A percentile compares a stretch with the other conserved stretches of the same genome.
phyloP scores from a whole-genome alignment of 1,140 invertebrate species.

The Pogonomyrmex barbatus region DNA sequence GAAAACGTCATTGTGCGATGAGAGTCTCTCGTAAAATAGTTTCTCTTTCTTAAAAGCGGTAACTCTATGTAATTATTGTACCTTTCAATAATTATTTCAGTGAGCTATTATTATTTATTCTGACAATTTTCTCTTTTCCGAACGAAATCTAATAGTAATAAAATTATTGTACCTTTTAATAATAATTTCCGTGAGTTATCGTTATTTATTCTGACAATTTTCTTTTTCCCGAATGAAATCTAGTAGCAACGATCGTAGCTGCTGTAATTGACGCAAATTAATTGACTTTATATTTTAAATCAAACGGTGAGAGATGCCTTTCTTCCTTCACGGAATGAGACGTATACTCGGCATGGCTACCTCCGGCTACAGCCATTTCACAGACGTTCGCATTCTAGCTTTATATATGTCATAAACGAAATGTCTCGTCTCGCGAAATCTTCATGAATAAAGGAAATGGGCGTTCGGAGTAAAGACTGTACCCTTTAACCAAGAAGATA shows the following conservation, averaged over 20 bases:
- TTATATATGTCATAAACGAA: slow-evolving; percentile 55
- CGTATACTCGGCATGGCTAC: slow-evolving; percentile 11
- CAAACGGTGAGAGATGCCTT: slow-evolving; percentile 5
- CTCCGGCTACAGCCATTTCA: slow-evolving; percentile 21
- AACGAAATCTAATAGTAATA: neutral
- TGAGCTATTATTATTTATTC: neutral
- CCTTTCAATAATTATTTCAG: neutral
- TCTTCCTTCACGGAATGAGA: slow-evolving; percentile 37
- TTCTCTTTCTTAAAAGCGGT: neutral
- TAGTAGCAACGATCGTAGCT: neutral
- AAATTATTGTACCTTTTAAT: neutral
- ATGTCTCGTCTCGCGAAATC: slow-evolving; percentile 43
- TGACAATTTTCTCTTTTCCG: neutral
- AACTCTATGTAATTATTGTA: neutral
- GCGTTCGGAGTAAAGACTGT: neutral
- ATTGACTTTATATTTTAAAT: slow-evolving; percentile 9
- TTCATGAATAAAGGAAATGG: slow-evolving; percentile 49
- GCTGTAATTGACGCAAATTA: slow-evolving; percentile 6
- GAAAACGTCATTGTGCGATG: neutral
- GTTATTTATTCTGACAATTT: neutral
- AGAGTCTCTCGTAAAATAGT: neutral
- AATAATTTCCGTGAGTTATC: neutral
- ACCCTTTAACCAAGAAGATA: slow-evolving; percentile 17
- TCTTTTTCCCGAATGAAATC: neutral
- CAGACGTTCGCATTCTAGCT: slow-evolving; percentile 33